Evolutionary conservation across 2,113 vertebrate genomes (phyloP).

Genomic region (Dendrocopos noguchii): DNA sequence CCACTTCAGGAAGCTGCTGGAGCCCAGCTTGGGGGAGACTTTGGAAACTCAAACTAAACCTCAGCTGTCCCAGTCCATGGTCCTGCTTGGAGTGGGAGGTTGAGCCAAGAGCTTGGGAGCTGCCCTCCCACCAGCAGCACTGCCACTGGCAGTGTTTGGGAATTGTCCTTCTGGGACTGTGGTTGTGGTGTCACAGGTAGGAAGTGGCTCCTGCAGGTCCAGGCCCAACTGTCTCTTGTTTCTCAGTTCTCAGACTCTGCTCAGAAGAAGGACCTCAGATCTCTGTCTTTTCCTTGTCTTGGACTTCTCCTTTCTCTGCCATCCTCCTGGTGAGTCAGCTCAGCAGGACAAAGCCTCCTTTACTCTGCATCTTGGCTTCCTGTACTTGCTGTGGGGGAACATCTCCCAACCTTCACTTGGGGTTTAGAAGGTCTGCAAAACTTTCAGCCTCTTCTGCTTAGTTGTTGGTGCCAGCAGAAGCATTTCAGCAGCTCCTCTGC

Average conservation of each 20-base stretch:
- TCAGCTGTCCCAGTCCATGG: rapidly evolving
- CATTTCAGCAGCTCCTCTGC: rapidly evolving
- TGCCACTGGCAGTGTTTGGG: rapidly evolving
- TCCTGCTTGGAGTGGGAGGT: rapidly evolving
- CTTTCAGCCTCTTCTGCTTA: rapidly evolving
- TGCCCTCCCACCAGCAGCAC: background rate
- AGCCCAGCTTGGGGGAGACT: rapidly evolving
- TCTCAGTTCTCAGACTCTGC: background rate
- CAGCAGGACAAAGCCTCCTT: background rate
- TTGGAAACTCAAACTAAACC: background rate
- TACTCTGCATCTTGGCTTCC: rapidly evolving
- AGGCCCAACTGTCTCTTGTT: rapidly evolving
- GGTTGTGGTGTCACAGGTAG: rapidly evolving
- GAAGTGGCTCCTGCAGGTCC: background rate
- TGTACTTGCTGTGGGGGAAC: background rate
- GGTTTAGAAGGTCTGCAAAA: rapidly evolving
- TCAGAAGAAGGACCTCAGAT: rapidly evolving
- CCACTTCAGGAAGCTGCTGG: background rate
- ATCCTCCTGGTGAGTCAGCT: rapidly evolving
- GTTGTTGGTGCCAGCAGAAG: rapidly evolving
- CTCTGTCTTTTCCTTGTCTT: rapidly evolving
- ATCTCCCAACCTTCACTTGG: rapidly evolving
- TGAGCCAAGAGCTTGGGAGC: background rate
- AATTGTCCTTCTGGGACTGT: background rate
- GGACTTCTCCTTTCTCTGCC: rapidly evolving